Evolutionary conservation across 2,888 invertebrate genomes (phyloP).

Genomic region (Galerucella calmariensis): DNA sequence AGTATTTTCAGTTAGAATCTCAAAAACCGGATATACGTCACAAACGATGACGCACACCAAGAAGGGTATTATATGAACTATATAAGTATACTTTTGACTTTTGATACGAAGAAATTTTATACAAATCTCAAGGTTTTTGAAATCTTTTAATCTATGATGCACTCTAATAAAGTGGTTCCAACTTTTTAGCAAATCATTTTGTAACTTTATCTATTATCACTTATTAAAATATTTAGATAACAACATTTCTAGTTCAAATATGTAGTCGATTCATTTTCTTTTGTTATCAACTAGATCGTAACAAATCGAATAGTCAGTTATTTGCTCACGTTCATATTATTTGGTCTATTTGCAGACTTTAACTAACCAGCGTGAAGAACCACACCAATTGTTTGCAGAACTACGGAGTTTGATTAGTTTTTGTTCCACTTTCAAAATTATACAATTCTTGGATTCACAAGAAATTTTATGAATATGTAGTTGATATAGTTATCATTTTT

Average conservation of each 20-base stretch:
- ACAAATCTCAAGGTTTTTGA: too few species aligned
- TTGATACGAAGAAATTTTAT: too few species aligned
- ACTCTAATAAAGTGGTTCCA: too few species aligned
- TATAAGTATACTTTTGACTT: too few species aligned
- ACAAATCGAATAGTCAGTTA: not conserved
- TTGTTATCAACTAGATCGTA: not conserved
- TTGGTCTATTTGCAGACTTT: not conserved
- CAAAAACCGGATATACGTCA: too few species aligned
- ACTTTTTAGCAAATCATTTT: not conserved
- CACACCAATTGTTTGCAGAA: not conserved
- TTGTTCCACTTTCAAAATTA: not conserved
- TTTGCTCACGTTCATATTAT: not conserved
- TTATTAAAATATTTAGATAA: not conserved
- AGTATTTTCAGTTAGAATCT: too few species aligned
- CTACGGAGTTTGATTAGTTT: not conserved
- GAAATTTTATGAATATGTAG: too few species aligned
- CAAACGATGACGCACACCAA: too few species aligned
- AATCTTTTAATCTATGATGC: too few species aligned
- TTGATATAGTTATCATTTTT: too few species aligned
- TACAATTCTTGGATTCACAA: not conserved
- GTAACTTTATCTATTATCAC: not conserved
- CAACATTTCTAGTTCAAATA: not conserved
- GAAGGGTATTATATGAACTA: too few species aligned
- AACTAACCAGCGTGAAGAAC: not conserved
- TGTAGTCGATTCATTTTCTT: not conserved